phyloP scores from a whole-genome alignment of 2,888 invertebrate genomes.

The Hypena proboscidalis region DNA sequence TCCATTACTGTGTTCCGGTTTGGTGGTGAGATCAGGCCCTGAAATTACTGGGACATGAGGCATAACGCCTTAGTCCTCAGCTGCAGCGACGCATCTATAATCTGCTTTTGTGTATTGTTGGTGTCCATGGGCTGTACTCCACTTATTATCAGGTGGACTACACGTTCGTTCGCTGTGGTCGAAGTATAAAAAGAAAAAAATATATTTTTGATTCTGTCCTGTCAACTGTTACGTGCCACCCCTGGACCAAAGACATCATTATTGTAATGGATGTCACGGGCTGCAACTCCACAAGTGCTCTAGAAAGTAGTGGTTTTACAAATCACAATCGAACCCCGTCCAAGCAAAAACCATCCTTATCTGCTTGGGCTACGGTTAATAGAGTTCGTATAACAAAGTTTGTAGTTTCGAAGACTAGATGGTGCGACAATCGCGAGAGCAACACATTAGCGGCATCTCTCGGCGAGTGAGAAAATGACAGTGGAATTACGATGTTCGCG shows the following conservation, averaged over 20 bases:
- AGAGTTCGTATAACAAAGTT: constrained; percentile 43
- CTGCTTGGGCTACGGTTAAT: constrained; percentile 15
- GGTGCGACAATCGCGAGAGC: constrained; percentile 73
- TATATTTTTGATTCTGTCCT: too few species aligned
- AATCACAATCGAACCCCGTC: constrained; percentile 21
- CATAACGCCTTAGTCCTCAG: too few species aligned
- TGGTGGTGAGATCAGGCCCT: too few species aligned
- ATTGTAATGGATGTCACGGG: constrained; percentile 83
- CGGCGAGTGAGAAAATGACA: constrained; percentile 79
- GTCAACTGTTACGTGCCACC: constrained; percentile 46
- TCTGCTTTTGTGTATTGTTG: too few species aligned
- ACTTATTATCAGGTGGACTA: too few species aligned
- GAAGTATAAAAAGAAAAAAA: too few species aligned
- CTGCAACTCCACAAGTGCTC: constrained; percentile 77
- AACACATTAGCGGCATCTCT: constrained; percentile 83
- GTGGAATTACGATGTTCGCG: constrained; percentile 67
- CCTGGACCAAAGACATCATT: constrained; percentile 76
- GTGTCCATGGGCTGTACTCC: too few species aligned
- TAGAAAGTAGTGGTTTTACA: constrained; percentile 64
- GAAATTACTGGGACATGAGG: too few species aligned
- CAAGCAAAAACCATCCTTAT: constrained; percentile 44
- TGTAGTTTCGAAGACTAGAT: constrained; percentile 63
- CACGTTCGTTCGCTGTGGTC: too few species aligned
- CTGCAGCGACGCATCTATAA: too few species aligned
- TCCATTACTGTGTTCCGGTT: too few species aligned